These are phyloP conservation scores for Paracentrotus lividus DNA, from an alignment of 53 echinoderm and acorn worm genomes.

Conservation along the genomic window DNA sequence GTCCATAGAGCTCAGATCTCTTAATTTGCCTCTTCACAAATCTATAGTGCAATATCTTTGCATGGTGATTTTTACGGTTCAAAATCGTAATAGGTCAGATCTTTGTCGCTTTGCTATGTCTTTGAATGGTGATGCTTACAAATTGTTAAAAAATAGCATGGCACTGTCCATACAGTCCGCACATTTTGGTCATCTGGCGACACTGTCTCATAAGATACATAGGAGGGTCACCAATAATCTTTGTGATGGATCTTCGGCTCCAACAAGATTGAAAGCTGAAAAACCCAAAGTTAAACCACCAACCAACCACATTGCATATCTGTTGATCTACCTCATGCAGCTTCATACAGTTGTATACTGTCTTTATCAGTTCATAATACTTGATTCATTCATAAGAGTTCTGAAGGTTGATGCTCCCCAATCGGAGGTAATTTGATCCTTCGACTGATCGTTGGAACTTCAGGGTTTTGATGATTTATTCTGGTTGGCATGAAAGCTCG, in stretches of 20 bases:
- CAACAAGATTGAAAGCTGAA: no score
- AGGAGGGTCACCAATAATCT: no score
- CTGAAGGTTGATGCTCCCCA: background rate
- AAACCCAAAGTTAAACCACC: no score
- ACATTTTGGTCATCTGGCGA: background rate
- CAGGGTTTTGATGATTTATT: constrained; percentile 17
- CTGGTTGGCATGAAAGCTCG: background rate
- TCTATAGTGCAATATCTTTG: background rate
- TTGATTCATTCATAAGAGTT: constrained; percentile 37
- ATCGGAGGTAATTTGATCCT: constrained; percentile 46
- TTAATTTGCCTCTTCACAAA: no score
- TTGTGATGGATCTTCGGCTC: no score
- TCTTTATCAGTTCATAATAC: background rate
- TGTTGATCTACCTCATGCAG: no score
- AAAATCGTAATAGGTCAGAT: no score
- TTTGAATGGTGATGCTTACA: no score
- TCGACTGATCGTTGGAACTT: constrained; percentile 27
- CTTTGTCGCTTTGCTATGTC: no score
- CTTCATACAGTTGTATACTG: background rate
- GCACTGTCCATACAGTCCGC: background rate
- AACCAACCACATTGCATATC: no score
- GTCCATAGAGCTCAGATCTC: no score
- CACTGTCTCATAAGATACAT: background rate
- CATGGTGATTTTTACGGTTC: no score
- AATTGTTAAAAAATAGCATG: background rate